phyloP scores from a whole-genome alignment of 2,888 invertebrate species.

The Drosophila merina region DNA sequence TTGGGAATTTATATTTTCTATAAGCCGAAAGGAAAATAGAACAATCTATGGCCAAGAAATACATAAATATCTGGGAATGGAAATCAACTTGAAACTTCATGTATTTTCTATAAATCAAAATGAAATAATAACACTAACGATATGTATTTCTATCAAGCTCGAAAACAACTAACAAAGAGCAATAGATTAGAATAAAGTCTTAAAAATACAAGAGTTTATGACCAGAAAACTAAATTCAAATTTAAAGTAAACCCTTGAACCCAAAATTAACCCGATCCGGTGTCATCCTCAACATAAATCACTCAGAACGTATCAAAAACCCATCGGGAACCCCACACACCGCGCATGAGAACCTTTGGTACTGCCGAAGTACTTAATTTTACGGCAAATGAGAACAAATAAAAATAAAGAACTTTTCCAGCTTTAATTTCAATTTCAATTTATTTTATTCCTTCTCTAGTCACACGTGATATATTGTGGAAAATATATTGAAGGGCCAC shows the following conservation, averaged over 20 bases:
- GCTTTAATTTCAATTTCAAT: slow-evolving; percentile 44
- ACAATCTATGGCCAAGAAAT: slow-evolving; percentile 4
- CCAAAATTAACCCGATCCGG: slow-evolving; percentile 27
- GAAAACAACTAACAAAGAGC: background rate
- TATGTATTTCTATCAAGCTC: background rate
- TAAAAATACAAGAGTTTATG: slow-evolving; percentile 8
- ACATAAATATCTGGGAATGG: slow-evolving; percentile 12
- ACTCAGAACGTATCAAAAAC: slow-evolving; percentile 56
- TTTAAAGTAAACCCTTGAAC: slow-evolving; percentile 17
- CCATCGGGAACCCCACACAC: slow-evolving; percentile 47
- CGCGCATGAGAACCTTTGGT: slow-evolving; percentile 13
- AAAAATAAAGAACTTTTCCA: slow-evolving; percentile 33
- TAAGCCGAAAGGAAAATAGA: slow-evolving; percentile 3
- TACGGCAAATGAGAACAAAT: slow-evolving; percentile 43
- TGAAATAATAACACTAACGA: background rate
- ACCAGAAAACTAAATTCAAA: slow-evolving; percentile 24
- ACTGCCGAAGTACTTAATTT: slow-evolving; percentile 58
- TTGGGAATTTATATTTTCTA: slow-evolving; percentile 6
- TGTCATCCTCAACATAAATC: slow-evolving; percentile 57
- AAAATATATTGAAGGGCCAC: slow-evolving; percentile 18
- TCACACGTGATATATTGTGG: slow-evolving; percentile 56
- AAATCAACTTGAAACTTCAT: slow-evolving; percentile 8
- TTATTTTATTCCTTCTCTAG: slow-evolving; percentile 45
- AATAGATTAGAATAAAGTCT: background rate
- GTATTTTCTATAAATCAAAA: slow-evolving; percentile 6